Evolutionary conservation across 2,888 invertebrate species (phyloP), one percentile per base, ranked within the genome.

Genomic region (Cantharis flavilabris): DNA sequence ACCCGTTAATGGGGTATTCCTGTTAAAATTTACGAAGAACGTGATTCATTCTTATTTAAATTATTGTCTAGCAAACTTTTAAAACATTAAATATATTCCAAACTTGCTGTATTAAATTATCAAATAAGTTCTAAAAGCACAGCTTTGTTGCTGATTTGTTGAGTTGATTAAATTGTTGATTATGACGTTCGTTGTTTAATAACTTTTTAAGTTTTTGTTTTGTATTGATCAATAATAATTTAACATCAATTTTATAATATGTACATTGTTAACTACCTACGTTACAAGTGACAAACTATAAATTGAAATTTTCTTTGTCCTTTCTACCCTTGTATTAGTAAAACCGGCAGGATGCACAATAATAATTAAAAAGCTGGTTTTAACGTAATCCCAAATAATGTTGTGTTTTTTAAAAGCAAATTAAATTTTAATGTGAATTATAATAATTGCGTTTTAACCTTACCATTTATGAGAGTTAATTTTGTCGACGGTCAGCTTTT

Each of bases 401-500:
- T 16, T 3, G 23, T 20, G 65, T 67, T 67, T 64, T 67, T 67
- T 67, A 26, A 23, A 20, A 20, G 64, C 26, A 67, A 16, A 67
- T 67, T 23, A 67, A 20, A 67, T 26, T 67, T 67, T 23, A 67
- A 26, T 20, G 18, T 64, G 64, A 67, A 67, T 67, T 67, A 67
- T 67, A 67, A 67, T 26, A 26, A 67, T 67, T 67, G n/a, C n/a
- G 26, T 11, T 67, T 67, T 67, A 67, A 67, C 65, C 26, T 33
- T 20, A 16, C 49, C 67, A 73, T 69, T 30, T 28, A 67, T 62
- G 69, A 62, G 28, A 67, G 81, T 82, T 83, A 84, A 83, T 84
- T 84, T 80, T 82, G 82, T 83, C 83, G 82, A 81, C 82, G 83
- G 83, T 83, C 84, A 84, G 83, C 83, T 81, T 84, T 78, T 82